Base-by-base conservation (phyloP, 2,797 vertebrate species). In the Sebastes kiyomatsui region DNA sequence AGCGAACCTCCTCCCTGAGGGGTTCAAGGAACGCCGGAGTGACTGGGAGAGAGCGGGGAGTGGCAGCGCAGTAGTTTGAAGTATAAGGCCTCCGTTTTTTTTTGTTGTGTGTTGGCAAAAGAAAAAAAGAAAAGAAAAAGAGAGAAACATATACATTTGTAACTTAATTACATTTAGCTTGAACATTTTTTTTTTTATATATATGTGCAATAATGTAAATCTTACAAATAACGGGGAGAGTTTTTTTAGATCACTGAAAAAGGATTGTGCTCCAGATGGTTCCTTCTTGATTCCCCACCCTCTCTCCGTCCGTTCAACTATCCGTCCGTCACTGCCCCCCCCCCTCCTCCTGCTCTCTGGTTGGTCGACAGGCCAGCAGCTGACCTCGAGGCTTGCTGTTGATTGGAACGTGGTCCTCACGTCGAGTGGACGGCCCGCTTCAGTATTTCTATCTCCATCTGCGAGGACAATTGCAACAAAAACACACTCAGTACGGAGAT, bases 361-460 rank as follows among this genome's bases (percentile, higher is more conserved):
- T 82, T 84, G 86, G 84, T 85, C 12, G 32, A 76, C 75, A 60
- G 56, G 64, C 68, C 42, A 59, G 72, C 79, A 52, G 83, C 80
- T 81, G 82, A 87, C 71, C 74, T 65, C 1, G 38, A 81, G 75
- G 80, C 87, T 82, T 46, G 77, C 62, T 59, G 77, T 20, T 72
- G 68, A 72, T 67, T 38, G 65, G 71, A 23, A 49, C 16, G 6
- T 1, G 10, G 49, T 38, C 84, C 92, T 99, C 97, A 99, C 90
- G 97, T 96, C 49, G 94, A 94, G 71, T 96, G 94, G 88, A 97
- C 84, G 8, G 90, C 90, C 93, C 95, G 97, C 95, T 98, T 99
- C 92, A 99, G 92, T 86, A 97, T 98, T 75, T 98, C 97, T 90
- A 99, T 95, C 95, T 99, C 98, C 89, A 95, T 87, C 98, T 99